phyloP scores from a whole-genome alignment of 2,797 vertebrate species.

The Mormyrus proboscirostris region DNA sequence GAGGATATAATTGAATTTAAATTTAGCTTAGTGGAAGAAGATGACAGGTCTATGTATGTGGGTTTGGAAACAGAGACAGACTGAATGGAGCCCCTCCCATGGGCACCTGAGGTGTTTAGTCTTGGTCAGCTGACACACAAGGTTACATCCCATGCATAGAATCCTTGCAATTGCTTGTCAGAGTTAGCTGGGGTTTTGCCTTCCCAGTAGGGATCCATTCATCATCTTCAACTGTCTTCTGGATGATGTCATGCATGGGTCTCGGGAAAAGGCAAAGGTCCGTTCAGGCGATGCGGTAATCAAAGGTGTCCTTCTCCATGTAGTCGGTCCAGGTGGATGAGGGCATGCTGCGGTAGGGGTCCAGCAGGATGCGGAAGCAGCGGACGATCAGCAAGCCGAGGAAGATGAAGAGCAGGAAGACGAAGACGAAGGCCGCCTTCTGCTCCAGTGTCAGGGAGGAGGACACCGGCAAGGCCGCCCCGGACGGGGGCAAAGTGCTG shows the following conservation, averaged over 20 bases:
- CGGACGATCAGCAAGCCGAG: conserved; percentile 75
- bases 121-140: background rate
- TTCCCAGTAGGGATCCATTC: background rate
- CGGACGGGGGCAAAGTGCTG: conserved; percentile 60
- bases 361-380: conserved; percentile 77
- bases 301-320: conserved; percentile 76
- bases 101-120: background rate
- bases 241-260: background rate
- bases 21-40: background rate
- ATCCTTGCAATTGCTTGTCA: background rate
- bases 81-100: background rate
- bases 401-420: conserved; percentile 77
- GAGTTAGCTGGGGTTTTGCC: background rate
- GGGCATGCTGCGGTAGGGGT: conserved; percentile 79
- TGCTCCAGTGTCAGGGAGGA: conserved; percentile 71
- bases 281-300: conserved; percentile 71
- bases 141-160: background rate
- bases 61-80: background rate
- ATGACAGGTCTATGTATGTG: background rate
- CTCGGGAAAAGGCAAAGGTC: background rate
- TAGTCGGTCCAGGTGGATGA: conserved; percentile 80
- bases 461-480: conserved; percentile 49
- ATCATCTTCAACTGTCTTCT: background rate
- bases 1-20: background rate
- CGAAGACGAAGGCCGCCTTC: conserved; percentile 72